Evolutionary conservation across 1,140 invertebrate species (phyloP).

Genomic region (Drosophila dunni): DNA sequence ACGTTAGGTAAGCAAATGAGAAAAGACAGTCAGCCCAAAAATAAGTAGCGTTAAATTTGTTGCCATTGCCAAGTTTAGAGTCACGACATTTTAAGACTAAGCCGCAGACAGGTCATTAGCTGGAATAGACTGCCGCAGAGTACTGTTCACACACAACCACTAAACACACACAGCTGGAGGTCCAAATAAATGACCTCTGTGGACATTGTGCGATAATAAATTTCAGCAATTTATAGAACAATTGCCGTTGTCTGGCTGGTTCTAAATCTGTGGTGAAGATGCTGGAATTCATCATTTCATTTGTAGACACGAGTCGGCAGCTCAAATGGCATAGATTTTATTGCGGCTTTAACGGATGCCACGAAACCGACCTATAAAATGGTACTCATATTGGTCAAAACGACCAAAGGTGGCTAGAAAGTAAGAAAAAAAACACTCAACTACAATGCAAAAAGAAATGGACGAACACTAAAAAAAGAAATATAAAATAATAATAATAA

Average conservation of each 20-base stretch:
- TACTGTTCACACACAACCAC: background rate
- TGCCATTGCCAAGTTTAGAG: slow-evolving; percentile 21
- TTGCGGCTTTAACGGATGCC: slow-evolving; percentile 46
- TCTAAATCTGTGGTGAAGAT: slow-evolving; percentile 48
- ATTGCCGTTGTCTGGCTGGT: slow-evolving; percentile 49
- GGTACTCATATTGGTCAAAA: slow-evolving; percentile 14
- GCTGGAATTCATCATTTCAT: slow-evolving; percentile 62
- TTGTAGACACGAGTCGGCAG: slow-evolving; percentile 1
- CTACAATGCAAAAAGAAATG: slow-evolving; percentile 33
- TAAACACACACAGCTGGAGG: background rate
- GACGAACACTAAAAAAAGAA: slow-evolving; percentile 25
- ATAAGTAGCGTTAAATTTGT: slow-evolving; percentile 20
- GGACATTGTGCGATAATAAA: slow-evolving; percentile 50
- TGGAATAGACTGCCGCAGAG: slow-evolving; percentile 9
- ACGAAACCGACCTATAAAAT: slow-evolving; percentile 40
- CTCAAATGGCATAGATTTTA: slow-evolving; percentile 33
- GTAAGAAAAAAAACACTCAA: slow-evolving; percentile 16
- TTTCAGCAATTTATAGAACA: slow-evolving; percentile 64
- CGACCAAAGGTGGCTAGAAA: slow-evolving; percentile 8
- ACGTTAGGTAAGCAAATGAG: slow-evolving; percentile 79
- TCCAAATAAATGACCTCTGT: slow-evolving; percentile 51
- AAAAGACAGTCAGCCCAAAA: slow-evolving; percentile 60
- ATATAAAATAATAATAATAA: slow-evolving; percentile 70
- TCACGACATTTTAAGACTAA: slow-evolving; percentile 42
- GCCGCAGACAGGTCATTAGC: slow-evolving; percentile 65